These are phyloP conservation scores for Malthinus flaveolus DNA, from an alignment of 2,888 invertebrate genomes.

Conservation along the genomic window DNA sequence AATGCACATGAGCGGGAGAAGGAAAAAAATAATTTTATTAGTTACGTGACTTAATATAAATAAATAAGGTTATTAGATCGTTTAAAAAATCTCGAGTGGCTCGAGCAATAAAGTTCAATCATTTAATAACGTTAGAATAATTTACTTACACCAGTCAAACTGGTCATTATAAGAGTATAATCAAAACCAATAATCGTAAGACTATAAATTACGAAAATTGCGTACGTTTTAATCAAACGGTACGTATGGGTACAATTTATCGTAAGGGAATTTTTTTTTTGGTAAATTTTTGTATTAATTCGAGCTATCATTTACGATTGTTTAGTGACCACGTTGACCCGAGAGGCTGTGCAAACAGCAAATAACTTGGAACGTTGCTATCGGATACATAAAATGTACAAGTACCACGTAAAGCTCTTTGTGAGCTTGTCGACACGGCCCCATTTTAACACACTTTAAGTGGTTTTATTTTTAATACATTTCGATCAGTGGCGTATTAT, in stretches of 20 bases:
- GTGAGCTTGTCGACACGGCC: constrained; percentile 30
- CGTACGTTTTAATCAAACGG: constrained; percentile 1
- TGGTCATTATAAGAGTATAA: constrained; percentile 1
- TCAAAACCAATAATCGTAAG: constrained; percentile 7
- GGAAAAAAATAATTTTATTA: too few species aligned
- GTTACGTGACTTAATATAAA: constrained; percentile 4
- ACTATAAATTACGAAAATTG: constrained; percentile 3
- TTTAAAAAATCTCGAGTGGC: background rate
- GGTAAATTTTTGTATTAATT: too few species aligned
- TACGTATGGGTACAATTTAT: background rate
- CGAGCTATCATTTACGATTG: constrained; percentile 21
- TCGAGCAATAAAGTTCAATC: constrained; percentile 7
- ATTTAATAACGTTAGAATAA: constrained; percentile 15
- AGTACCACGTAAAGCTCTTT: constrained; percentile 42
- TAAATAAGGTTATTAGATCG: constrained; percentile 2
- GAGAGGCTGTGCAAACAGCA: constrained; percentile 24
- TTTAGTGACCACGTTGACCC: constrained; percentile 29
- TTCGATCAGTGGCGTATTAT: too few species aligned
- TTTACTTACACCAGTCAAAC: constrained; percentile 11
- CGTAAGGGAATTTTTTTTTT: too few species aligned
- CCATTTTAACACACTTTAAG: constrained; percentile 7
- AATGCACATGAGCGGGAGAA: too few species aligned
- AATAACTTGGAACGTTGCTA: constrained; percentile 33
- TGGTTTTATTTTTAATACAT: too few species aligned
- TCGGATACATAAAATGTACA: constrained; percentile 38